Base-by-base conservation (phyloP, 2,113 vertebrate species). In the Rhizomys pruinosus region DNA sequence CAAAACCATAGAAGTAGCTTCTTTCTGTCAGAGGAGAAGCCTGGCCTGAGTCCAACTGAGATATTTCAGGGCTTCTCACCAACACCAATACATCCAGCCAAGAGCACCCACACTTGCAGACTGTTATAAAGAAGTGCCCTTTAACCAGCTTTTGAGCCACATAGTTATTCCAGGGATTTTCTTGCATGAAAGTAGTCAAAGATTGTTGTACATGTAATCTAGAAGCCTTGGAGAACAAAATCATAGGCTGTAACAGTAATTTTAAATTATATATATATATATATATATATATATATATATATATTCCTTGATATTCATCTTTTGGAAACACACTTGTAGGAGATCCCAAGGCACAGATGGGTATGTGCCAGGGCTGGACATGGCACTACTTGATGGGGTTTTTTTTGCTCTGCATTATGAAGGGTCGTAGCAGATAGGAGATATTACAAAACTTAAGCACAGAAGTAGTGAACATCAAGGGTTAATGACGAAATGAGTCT, bases 51-150 rank as follows among this genome's bases (percentile, higher is more conserved):
- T 74, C 3, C 7, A 81, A 17, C 7, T 32, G 32, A 69, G 34
- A 12, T 52, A 44, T 52, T 74, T 80, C 59, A 72, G 25, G 6
- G 5, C 55, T 59, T 9, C 19, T 79, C n/a, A 78, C 17, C 42
- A 94, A 76, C 47, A 85, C 16, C 69, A 39, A 3, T 13, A 5
- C 64, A 52, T 79, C 2, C 0, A 22, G 57, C 23, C 7, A 61
- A 17, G 5, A 1, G 0, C 85, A 27, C 12, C 61, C 79, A 66
- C 0, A 7, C 55, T 74, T 15, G 0, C 22, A 42, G 44, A 17
- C n/a, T 74, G 47, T 78, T 57, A 72, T 85, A 71, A 92, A 77
- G n/a, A 94, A 42, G 4, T 42, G 8, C 3, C 32, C 25, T 5
- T 76, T 2, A 3, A 69, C 0, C 12, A 34, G 5, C 1, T 72